Evolutionary conservation across 1,140 invertebrate species (phyloP), one percentile per base, ranked within the genome.

Genomic region (Drosophila teissieri): DNA sequence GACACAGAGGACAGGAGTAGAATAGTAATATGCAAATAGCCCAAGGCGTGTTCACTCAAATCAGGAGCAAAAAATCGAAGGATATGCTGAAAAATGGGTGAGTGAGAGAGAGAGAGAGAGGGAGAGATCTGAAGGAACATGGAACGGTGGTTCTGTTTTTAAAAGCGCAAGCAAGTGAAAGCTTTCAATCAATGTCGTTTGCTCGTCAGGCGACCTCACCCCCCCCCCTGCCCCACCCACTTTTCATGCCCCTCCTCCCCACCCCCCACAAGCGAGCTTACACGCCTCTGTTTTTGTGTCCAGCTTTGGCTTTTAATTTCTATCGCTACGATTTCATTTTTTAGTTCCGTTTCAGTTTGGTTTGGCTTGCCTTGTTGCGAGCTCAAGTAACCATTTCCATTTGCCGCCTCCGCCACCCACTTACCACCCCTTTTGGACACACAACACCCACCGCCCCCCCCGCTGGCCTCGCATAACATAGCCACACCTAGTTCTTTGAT

Each of bases 401-500:
- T 75, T 75, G 34, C 49, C 40, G 10, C 36, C 57, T 14, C 14
- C 10, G 7, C 27, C 27, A 31, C 31, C 14, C 61, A n/a, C 14
- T 17, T 14, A 3, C 53, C 40, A 36, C 31, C 24, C 40, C n/a
- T 24, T 22, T 12, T 10, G 6, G 27, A 4, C 5, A 27, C 19
- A 42, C 11, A 6, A 6, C 24, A n/a, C n/a, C n/a, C n/a, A n/a
- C 51, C 61, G 11, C 24, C 40, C 27, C 22, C 19, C 14, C 2
- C 19, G 10, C 2, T 17, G n/a, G 10, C 46, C 24, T 3, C 42
- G 24, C 17, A 24, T 12, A 14, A 34, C 19, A 17, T 40, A 22
- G 80, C 80, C 81, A 85, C 81, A 85, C 81, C 81, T 84, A 73
- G 81, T 77, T 85, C 77, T 84, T 84, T 84, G 81, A 84, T 84